A percentile compares a stretch with the other conserved stretches of the same genome.
These are phyloP conservation scores for Panthera leo DNA, from an alignment of 2,113 vertebrate species.

Conservation along the genomic window DNA sequence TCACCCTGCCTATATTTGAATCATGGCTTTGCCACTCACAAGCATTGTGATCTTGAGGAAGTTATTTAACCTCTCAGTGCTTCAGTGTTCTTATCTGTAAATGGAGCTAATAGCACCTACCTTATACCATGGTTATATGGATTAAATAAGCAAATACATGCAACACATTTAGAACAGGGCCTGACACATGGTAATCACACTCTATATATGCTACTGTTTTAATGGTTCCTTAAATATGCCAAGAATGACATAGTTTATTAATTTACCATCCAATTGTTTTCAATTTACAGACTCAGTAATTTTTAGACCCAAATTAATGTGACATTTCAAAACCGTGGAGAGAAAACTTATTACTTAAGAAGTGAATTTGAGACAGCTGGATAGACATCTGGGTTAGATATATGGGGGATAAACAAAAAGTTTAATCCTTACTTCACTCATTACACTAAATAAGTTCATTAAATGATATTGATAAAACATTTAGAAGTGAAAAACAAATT, in stretches of 20 bases:
- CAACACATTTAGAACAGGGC: neutral
- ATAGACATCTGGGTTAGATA: neutral
- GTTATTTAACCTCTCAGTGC: neutral
- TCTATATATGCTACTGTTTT: neutral
- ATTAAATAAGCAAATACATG: neutral
- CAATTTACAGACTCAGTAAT: neutral
- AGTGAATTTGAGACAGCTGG: neutral
- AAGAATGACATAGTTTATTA: neutral
- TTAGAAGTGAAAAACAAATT: neutral
- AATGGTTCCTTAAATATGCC: neutral
- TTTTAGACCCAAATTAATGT: neutral
- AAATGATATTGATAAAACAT: neutral
- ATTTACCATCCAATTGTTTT: neutral
- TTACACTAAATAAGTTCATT: neutral
- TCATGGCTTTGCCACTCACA: neutral
- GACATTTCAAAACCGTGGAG: neutral
- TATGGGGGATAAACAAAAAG: neutral
- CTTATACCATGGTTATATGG: neutral
- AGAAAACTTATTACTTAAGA: neutral
- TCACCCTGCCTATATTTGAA: neutral
- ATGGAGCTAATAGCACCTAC: neutral
- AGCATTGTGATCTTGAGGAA: neutral
- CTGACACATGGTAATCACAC: neutral
- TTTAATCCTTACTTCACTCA: neutral
- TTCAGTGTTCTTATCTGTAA: neutral